Evolutionary conservation across 2,888 invertebrate genomes (phyloP), one percentile per base, ranked within the genome.

Genomic region (Cyaniris semiargus): DNA sequence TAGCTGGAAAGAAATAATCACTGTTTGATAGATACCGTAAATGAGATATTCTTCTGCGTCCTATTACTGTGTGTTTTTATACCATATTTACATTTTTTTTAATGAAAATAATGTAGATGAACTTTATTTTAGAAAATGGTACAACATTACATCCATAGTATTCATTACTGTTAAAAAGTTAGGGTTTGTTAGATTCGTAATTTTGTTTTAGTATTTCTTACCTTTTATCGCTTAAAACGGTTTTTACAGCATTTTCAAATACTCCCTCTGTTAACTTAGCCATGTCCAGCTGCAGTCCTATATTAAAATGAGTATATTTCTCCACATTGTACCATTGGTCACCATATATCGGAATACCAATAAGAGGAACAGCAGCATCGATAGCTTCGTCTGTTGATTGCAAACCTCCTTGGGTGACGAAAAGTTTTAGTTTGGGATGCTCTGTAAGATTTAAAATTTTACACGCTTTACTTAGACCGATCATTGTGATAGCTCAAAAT

Each of bases 371-470:
- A 70, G 86, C 87, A 3, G 88, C 87, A 23, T 83, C 84, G 18
- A 93, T 86, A 1, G 92, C 87, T 80, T 94, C 93, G 23, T 91
- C 90, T 0, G 89, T 85, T 0, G 93, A 93, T 75, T 93, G 92
- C 2, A 91, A 80, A 4, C 94, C 94, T 75, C 91, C 91, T 86
- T 93, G 93, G 0, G 90, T 91, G 66, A 93, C 88, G 77, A 94
- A 94, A 1, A 91, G 77, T 79, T 92, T 94, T 0, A 94, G 79
- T 76, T 94, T 94, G 15, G 88, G 87, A 81, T 94, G 93, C 48
- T 77, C 88, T 88, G 79, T 18, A 82, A 82, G 18, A 23, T 21
- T 60, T 3, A n/a, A 58, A 56, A 56, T 0, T 10, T 23, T 23
- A 60, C 10, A 48, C 15, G 48, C 48, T 48, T 48, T n/a, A n/a